Evolutionary conservation across 2,888 invertebrate species (phyloP), one percentile per base, ranked within the genome.

Genomic region (Neoscelio sp.): DNA sequence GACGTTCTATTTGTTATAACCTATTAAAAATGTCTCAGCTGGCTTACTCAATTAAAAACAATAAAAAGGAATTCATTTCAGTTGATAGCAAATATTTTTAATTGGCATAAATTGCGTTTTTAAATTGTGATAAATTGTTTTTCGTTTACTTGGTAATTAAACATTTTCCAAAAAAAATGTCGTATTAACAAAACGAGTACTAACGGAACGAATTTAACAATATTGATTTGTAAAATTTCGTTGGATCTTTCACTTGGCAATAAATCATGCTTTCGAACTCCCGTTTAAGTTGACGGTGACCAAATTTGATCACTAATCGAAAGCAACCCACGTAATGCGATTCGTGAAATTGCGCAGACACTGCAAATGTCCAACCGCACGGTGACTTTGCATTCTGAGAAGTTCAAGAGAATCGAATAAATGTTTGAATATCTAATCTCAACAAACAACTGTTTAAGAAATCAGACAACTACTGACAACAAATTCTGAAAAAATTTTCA

Each of bases 231-330:
- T 23, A 28, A 28, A 56, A 17, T 10, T n/a, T n/a, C n/a, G n/a
- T 26, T 5, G 13, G n/a, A 42, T 42, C 15, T 42, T 17, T 42
- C n/a, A 15, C 15, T 6, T 4, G 7, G 2, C 18, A 20, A 50
- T 50, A 42, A 52, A 62, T 7, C 60, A 23, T 30, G 20, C 10
- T 33, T 18, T 8, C 2, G 18, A 8, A 60, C 8, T 26, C n/a
- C 20, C 52, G 28, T 58, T 73, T 64, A 48, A 38, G 23, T 48
- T 26, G 48, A 74, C 56, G 54, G 48, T 64, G 30, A 46, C n/a
- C 64, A 65, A 74, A 74, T 74, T 65, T 56, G 48, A 74, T 40
- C 74, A 33, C 50, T 74, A 65, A 74, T 74, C 65, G 65, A 48
- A 58, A 54, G 48, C 48, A 40, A 50, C 20, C 58, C 15, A 35